These are phyloP conservation scores for Myrmecophaga tridactyla DNA, from an alignment of 2,113 vertebrate genomes.

Conservation along the genomic window DNA sequence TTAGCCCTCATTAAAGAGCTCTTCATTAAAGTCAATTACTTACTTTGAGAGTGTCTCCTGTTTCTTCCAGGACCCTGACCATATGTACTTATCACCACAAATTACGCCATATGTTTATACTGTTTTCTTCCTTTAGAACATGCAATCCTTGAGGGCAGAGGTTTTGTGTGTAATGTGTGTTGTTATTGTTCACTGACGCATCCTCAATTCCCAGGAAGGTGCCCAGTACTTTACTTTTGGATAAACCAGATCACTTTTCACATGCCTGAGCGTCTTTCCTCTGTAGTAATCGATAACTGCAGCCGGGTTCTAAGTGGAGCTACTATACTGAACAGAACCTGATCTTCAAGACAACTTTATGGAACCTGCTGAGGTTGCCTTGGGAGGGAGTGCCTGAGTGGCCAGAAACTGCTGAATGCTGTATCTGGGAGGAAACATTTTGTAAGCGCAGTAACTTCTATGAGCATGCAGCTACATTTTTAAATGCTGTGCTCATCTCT, in stretches of 20 bases:
- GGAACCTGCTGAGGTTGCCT: constrained; percentile 71
- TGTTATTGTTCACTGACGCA: neutral
- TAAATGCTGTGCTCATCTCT: constrained; percentile 67
- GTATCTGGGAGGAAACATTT: constrained; percentile 58
- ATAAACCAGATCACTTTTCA: constrained; percentile 37
- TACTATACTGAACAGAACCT: constrained; percentile 3
- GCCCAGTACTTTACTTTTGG: neutral
- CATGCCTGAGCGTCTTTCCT: neutral
- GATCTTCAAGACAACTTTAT: constrained; percentile 58
- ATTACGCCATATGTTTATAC: neutral
- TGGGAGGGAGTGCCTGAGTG: neutral
- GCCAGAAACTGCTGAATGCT: constrained; percentile 67
- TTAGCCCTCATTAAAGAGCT: neutral
- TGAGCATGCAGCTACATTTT: constrained; percentile 34
- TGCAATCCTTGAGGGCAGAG: neutral
- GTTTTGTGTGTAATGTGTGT: neutral
- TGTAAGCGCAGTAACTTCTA: constrained; percentile 65
- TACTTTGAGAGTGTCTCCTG: neutral
- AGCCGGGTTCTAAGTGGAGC: neutral
- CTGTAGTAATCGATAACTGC: neutral
- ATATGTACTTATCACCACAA: neutral
- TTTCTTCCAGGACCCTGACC: neutral
- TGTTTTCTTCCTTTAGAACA: neutral
- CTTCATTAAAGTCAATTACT: neutral
- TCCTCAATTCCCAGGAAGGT: neutral